Percentiles rank a stretch among this genome's conserved stretches.
Conservation (phyloP, 2,113 vertebrate genomes). For the Carassius auratus region DNA sequence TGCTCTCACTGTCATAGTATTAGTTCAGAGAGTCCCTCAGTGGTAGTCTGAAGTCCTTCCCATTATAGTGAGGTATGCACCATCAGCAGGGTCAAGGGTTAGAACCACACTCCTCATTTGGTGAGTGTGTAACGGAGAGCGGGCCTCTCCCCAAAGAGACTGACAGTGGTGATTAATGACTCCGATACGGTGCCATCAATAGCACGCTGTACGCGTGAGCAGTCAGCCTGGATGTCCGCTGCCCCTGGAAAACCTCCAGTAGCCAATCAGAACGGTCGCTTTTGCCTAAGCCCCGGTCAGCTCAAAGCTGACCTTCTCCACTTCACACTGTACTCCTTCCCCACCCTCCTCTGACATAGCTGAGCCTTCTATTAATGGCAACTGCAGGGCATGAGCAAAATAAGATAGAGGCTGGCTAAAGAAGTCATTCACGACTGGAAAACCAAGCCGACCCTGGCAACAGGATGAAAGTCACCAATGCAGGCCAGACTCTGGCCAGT, state of each 20-base stretch:
- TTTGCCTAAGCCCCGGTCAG: slow-evolving; percentile 28
- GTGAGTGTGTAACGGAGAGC: slow-evolving; percentile 16
- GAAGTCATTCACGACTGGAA: slow-evolving; percentile 35
- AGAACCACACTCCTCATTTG: slow-evolving; percentile 46
- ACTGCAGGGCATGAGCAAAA: slow-evolving; percentile 5
- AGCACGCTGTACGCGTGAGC: not conserved
- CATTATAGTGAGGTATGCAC: slow-evolving; percentile 21
- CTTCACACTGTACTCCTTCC: slow-evolving; percentile 16
- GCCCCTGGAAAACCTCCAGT: slow-evolving; percentile 34
- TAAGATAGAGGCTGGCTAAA: slow-evolving; percentile 47
- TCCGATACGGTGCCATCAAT: slow-evolving; percentile 32
- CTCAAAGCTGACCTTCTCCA: slow-evolving; percentile 37
- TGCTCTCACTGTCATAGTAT: not conserved
- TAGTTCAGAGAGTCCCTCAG: not conserved
- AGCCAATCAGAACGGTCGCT: slow-evolving; percentile 50
- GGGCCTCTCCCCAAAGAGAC: not conserved
- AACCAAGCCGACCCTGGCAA: slow-evolving; percentile 32
- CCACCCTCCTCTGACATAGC: slow-evolving; percentile 52
- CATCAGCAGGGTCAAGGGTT: slow-evolving; percentile 26
- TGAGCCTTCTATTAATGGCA: slow-evolving; percentile 62
- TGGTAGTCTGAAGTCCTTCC: slow-evolving; percentile 4
- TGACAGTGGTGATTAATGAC: slow-evolving; percentile 44
- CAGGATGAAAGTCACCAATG: slow-evolving; percentile 23
- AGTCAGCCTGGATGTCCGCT: slow-evolving; percentile 42
- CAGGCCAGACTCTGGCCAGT: not conserved